Conservation (phyloP, 2,797 vertebrate species). For the Microchirus variegatus region DNA sequence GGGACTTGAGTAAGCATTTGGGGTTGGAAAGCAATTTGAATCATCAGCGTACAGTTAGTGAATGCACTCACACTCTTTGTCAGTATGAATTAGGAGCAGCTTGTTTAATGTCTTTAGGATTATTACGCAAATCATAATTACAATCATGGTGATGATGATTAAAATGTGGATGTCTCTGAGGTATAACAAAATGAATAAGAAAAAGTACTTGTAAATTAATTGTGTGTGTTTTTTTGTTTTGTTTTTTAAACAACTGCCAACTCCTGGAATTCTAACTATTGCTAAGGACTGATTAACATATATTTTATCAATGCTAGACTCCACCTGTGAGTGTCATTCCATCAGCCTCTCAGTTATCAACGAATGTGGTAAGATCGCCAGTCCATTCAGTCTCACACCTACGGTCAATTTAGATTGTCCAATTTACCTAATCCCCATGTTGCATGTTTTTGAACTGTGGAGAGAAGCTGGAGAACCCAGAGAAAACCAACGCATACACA, state of each 20-base stretch:
- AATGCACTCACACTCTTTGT: conserved; percentile 63
- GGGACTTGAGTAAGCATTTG: conserved; percentile 41
- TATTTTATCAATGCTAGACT: conserved; percentile 10
- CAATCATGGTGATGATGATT: conserved; percentile 72
- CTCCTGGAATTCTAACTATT: conserved; percentile 22
- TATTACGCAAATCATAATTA: conserved; percentile 76
- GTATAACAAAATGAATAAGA: conserved; percentile 64
- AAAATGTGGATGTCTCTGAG: conserved; percentile 69
- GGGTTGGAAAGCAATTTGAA: conserved; percentile 51
- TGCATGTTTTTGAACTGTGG: too few relatives aligned
- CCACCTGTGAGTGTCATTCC: neutral
- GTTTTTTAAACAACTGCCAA: conserved; percentile 43
- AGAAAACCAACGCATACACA: too few relatives aligned
- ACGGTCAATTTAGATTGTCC: too few relatives aligned
- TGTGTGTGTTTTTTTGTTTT: conserved; percentile 29
- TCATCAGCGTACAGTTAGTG: conserved; percentile 41
- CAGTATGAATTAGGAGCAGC: conserved; percentile 69
- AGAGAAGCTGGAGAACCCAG: too few relatives aligned
- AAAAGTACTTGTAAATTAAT: conserved; percentile 54
- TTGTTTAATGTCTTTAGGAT: conserved; percentile 75
- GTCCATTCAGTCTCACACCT: too few relatives aligned
- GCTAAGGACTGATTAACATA: conserved; percentile 21
- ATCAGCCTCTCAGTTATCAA: neutral
- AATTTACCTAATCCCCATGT: too few relatives aligned
- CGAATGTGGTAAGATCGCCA: too few relatives aligned